phyloP scores from a whole-genome alignment of 2,888 invertebrate genomes.

The Tinea trinotella region DNA sequence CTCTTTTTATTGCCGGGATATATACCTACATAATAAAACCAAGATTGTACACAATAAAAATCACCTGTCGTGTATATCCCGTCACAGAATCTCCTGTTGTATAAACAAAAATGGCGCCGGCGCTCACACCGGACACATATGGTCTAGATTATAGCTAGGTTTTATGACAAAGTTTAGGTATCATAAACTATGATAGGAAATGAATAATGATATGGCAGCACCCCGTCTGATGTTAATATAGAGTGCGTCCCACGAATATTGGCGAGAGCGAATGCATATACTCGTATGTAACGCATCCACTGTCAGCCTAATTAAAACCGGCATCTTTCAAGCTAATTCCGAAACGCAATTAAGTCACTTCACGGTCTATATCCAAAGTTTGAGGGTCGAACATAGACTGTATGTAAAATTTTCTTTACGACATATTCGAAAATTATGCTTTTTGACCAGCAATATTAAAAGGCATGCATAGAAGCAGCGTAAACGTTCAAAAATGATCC shows the following conservation, averaged over 20 bases:
- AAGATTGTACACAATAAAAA: background rate
- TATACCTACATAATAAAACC: background rate
- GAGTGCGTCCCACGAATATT: too few species aligned
- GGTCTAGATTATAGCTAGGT: background rate
- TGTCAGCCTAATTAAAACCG: too few species aligned
- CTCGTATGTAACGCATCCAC: background rate
- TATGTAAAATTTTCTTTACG: too few species aligned
- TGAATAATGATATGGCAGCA: too few species aligned
- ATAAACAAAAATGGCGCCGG: constrained; percentile 7
- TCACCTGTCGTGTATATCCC: background rate
- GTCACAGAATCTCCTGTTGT: background rate
- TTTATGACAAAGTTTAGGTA: background rate
- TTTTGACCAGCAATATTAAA: too few species aligned
- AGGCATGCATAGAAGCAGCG: too few species aligned
- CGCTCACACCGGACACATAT: constrained; percentile 2
- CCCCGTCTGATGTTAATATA: too few species aligned
- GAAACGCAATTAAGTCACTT: too few species aligned
- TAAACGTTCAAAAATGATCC: too few species aligned
- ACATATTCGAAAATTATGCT: too few species aligned
- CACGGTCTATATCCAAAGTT: background rate
- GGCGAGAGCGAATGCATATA: background rate
- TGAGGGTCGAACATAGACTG: background rate
- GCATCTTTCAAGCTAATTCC: too few species aligned
- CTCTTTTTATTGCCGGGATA: too few species aligned
- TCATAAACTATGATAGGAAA: background rate